A percentile compares a stretch with the other conserved stretches of the same genome.
Conservation (phyloP, 23 tunicate genomes). For the Phallusia fumigata region DNA sequence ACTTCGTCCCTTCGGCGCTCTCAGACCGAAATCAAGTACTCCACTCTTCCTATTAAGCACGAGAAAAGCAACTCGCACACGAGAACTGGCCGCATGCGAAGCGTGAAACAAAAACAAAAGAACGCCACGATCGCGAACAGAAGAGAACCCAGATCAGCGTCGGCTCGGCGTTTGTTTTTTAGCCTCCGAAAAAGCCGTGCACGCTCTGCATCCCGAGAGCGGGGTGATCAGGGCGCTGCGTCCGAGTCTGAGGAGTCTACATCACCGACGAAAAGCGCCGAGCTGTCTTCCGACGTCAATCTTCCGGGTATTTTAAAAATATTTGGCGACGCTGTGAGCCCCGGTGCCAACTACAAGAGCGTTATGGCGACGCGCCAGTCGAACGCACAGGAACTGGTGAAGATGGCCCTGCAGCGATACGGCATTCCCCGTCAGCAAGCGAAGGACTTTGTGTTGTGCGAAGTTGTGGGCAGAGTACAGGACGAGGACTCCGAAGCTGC, state of each 20-base stretch:
- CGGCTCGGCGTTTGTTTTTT: constrained; percentile 64
- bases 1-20: neutral
- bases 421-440: constrained; percentile 47
- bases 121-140: neutral
- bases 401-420: constrained; percentile 79
- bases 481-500: constrained; percentile 9
- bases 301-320: constrained; percentile 86
- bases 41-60: neutral
- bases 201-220: constrained; percentile 62
- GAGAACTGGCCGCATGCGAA: constrained; percentile 45
- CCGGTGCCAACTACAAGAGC: constrained; percentile 95
- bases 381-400: constrained; percentile 74
- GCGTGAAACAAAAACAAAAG: constrained; percentile 40
- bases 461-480: constrained; percentile 68
- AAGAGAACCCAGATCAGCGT: constrained; percentile 50
- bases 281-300: constrained; percentile 67
- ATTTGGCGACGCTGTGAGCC: constrained; percentile 83
- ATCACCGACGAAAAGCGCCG: constrained; percentile 13
- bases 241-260: neutral
- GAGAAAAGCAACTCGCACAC: constrained; percentile 1
- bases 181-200: constrained; percentile 71
- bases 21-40: neutral
- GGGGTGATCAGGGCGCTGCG: constrained; percentile 18
- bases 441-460: constrained; percentile 62
- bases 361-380: constrained; percentile 83